Conservation (phyloP, 2,113 vertebrate genomes). For the Ophiodon elongatus region DNA sequence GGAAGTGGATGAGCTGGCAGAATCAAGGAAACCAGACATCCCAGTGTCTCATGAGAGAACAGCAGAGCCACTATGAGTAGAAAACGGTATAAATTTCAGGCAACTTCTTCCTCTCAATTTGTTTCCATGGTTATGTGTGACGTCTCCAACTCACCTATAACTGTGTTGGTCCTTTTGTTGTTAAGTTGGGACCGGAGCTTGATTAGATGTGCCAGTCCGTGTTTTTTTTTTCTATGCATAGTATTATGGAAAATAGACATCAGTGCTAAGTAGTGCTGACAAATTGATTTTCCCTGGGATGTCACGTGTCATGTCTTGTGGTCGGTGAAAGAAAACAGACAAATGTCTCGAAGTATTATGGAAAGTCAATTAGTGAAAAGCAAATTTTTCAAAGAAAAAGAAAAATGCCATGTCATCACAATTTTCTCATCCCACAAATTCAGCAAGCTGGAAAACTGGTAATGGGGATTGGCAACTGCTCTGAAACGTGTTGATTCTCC, state of each 20-base stretch:
- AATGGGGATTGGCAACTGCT: slow-evolving; percentile 17
- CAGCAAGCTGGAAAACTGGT: slow-evolving; percentile 15
- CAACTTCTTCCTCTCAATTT: background rate
- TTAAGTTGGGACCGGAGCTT: background rate
- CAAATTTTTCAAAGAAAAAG: no score
- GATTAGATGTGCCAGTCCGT: background rate
- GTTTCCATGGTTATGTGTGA: background rate
- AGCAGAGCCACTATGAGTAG: background rate
- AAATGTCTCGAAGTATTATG: background rate
- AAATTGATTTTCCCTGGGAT: background rate
- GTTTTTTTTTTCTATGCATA: background rate
- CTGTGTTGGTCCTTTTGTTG: background rate
- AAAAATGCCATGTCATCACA: background rate
- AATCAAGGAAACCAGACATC: background rate
- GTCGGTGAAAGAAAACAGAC: background rate
- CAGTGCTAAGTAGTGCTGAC: background rate
- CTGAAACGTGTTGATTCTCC: slow-evolving; percentile 25
- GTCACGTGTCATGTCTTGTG: no score
- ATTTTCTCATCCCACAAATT: slow-evolving; percentile 1
- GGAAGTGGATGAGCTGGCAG: background rate
- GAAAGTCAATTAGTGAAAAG: background rate
- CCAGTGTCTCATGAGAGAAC: background rate
- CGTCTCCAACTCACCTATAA: background rate
- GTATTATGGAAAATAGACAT: background rate
- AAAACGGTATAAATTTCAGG: background rate